Conservation (phyloP, 2,888 invertebrate species). For the Augochlorella aurata region DNA sequence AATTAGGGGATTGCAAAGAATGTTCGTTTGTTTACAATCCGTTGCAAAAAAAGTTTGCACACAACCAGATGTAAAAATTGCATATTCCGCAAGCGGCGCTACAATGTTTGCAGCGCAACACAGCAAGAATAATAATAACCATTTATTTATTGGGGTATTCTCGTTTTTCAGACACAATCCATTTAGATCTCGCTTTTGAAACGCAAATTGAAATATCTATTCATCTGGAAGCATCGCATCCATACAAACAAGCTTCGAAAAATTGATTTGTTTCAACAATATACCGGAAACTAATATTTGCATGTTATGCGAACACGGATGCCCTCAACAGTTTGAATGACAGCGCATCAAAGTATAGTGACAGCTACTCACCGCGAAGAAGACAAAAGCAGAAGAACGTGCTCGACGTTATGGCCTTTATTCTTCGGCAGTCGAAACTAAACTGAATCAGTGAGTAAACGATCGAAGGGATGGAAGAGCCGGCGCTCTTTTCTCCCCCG, state of each 20-base stretch:
- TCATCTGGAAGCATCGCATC: not conserved
- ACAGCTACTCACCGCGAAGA: conserved; percentile 10
- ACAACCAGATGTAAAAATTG: not conserved
- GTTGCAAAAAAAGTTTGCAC: not conserved
- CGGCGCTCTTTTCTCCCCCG: conserved; percentile 19
- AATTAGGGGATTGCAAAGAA: no score
- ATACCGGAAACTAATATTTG: not conserved
- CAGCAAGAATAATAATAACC: not conserved
- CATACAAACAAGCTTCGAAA: not conserved
- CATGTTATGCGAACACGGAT: not conserved
- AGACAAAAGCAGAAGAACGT: not conserved
- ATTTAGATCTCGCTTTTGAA: not conserved
- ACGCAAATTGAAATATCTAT: not conserved
- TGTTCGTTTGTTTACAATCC: no score
- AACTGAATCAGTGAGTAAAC: conserved; percentile 31
- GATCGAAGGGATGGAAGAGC: not conserved
- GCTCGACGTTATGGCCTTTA: not conserved
- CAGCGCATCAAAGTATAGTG: not conserved
- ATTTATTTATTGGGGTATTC: not conserved
- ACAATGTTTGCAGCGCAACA: not conserved
- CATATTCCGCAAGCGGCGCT: not conserved
- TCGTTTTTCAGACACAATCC: not conserved
- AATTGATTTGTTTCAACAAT: not conserved
- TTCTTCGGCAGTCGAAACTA: conserved; percentile 25
- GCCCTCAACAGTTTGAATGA: not conserved